Percentiles rank a stretch among this genome's conserved stretches.
phyloP scores from a whole-genome alignment of 2,113 vertebrate species.

The Oreochromis niloticus region DNA sequence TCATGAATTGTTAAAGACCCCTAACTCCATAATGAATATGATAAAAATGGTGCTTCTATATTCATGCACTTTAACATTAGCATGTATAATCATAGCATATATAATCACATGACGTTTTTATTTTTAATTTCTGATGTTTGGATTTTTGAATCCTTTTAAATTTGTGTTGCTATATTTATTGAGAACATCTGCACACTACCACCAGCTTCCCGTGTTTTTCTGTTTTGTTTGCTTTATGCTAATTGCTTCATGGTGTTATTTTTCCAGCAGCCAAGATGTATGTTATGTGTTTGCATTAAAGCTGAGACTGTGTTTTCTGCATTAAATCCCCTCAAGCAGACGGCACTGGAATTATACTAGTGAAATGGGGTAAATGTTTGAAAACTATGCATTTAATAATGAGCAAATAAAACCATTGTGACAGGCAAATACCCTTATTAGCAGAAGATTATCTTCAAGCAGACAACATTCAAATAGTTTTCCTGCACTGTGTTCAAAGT shows the following conservation, averaged over 20 bases:
- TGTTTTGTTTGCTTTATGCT: neutral
- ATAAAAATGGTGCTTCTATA: neutral
- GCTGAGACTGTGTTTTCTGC: neutral
- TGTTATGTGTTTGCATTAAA: neutral
- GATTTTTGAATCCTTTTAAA: neutral
- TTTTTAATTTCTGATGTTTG: neutral
- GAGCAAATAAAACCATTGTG: conserved; percentile 29
- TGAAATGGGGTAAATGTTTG: neutral
- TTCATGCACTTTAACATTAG: neutral
- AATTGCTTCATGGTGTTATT: neutral
- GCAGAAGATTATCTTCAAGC: conserved; percentile 45
- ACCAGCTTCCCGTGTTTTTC: neutral
- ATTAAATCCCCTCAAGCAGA: neutral
- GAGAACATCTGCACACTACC: neutral
- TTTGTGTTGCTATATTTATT: neutral
- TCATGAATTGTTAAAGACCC: neutral
- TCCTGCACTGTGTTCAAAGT: conserved; percentile 24
- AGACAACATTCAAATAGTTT: conserved; percentile 37
- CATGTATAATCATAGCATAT: neutral
- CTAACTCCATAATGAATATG: neutral
- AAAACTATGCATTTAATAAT: conserved; percentile 39
- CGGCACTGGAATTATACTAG: neutral
- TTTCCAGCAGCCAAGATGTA: neutral
- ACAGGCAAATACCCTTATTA: conserved; percentile 46
- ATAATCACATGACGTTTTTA: neutral